A percentile compares a stretch with the other conserved stretches of the same genome.
Conservation (phyloP, 2,113 vertebrate genomes). For the Canis aureus region DNA sequence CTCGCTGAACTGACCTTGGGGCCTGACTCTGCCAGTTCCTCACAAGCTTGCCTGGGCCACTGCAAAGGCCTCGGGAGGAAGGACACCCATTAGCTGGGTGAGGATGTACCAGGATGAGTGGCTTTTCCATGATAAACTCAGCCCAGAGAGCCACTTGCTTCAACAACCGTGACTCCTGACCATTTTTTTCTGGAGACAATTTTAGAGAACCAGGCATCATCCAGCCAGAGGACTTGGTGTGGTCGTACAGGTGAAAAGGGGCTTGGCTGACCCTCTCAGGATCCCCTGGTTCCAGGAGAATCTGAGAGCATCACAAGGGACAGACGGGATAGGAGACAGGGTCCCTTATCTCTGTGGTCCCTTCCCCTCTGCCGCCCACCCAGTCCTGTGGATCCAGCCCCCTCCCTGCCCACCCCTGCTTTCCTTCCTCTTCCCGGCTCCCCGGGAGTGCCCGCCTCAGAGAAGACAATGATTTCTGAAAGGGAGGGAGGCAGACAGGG, state of each 20-base stretch:
- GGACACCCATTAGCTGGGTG: not conserved
- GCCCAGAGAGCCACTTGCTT: not conserved
- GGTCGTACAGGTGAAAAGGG: not conserved
- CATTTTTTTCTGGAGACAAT: not conserved
- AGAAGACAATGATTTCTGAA: not conserved
- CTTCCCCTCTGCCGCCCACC: not conserved
- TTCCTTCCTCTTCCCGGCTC: not conserved
- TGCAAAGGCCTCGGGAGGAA: not conserved
- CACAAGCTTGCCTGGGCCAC: not conserved
- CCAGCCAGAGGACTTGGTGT: not conserved
- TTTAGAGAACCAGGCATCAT: not conserved
- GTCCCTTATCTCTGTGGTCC: not conserved
- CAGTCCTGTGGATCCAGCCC: not conserved
- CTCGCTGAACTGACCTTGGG: rapidly evolving
- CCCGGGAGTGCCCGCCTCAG: not conserved
- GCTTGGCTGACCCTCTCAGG: not conserved
- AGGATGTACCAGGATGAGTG: not conserved
- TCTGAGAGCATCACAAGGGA: not conserved
- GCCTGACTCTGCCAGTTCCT: not conserved
- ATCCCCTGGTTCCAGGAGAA: not conserved
- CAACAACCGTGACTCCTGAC: not conserved
- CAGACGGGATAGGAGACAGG: not conserved
- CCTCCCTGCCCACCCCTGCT: not conserved
- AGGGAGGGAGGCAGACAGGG: not conserved
- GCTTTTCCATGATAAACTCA: not conserved